Percentiles rank a stretch among this genome's conserved stretches.
These are phyloP conservation scores for Medauroidea extradentata DNA, from an alignment of 1,140 invertebrate genomes.

Conservation along the genomic window DNA sequence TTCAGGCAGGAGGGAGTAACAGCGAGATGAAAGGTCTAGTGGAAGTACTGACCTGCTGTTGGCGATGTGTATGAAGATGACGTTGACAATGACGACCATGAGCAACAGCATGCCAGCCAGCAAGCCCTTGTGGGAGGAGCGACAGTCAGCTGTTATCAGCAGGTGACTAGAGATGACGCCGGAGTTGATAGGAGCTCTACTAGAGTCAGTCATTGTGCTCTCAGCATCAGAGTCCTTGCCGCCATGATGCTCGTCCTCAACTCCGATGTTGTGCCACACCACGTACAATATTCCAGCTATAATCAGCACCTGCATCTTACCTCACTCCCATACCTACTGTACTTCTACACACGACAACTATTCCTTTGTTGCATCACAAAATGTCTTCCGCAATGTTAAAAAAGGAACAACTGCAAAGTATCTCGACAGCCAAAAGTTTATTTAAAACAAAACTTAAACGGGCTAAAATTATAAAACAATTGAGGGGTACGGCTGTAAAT, in stretches of 20 bases:
- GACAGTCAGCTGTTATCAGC: constrained; percentile 64
- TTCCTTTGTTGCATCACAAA: too few species aligned
- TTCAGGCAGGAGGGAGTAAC: too few species aligned
- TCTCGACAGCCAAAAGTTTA: too few species aligned
- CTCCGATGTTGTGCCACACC: constrained; percentile 66
- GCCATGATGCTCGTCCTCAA: constrained; percentile 38
- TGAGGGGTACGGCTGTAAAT: too few species aligned
- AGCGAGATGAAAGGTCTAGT: too few species aligned
- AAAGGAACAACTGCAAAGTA: too few species aligned
- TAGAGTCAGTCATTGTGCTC: constrained; percentile 15
- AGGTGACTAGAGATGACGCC: constrained; percentile 45
- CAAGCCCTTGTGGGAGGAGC: constrained; percentile 63
- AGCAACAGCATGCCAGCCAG: constrained; percentile 61
- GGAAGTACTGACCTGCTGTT: constrained; percentile 43
- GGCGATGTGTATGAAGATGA: constrained; percentile 64
- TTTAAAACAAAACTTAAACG: too few species aligned
- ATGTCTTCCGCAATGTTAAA: too few species aligned
- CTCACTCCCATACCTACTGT: too few species aligned
- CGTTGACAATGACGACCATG: constrained; percentile 55
- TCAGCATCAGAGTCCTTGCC: neutral
- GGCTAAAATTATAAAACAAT: too few species aligned
- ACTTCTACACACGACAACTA: too few species aligned
- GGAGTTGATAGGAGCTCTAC: neutral
- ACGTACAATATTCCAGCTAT: constrained; percentile 65
- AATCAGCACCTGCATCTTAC: too few species aligned